Evolutionary conservation across 2,888 invertebrate species (phyloP), one percentile per base, ranked within the genome.

Genomic region (Dolomedes plantarius): DNA sequence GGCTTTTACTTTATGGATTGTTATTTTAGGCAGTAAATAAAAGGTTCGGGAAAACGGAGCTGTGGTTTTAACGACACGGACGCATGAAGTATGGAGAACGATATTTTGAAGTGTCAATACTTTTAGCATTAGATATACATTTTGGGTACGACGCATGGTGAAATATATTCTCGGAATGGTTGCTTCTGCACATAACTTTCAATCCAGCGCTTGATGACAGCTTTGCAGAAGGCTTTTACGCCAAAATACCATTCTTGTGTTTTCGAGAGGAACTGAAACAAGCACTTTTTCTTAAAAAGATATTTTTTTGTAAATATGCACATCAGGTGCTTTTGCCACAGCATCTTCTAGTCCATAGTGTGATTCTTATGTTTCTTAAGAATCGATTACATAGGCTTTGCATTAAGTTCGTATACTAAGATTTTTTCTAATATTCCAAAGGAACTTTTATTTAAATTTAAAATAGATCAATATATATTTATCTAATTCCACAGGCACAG

Each of bases 11-110:
- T 85, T 85, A 85, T 85, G 77, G 83, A 85, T 85, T 85, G 83
- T 85, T 78, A 85, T 85, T 85, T 85, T 68, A 85, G 72, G 83
- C 83, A 85, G 83, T 85, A 77, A 85, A 85, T 85, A 85, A 85
- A 85, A 85, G 75, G 46, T 62, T 65, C 11, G 13, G 19, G 64
- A 68, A 69, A 69, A 27, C 74, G 50, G 50, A 29, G 39, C 72
- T 69, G 72, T 27, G 71, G 64, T 79, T 72, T 72, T 29, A 71
- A 39, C n/a, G 56, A 28, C 41, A 36, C 28, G 32, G 29, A 5
- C 31, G 29, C 27, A 36, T 81, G 81, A 81, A 81, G 68, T 81
- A 81, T 74, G 39, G 81, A n/a, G 28, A 62, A 39, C 81, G 69
- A 68, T 81, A 67, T 41, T 31, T 72, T 29, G 39, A 62, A 68